Base-by-base conservation (phyloP, 2,888 invertebrate species). In the Macrosoma leucophasiata region DNA sequence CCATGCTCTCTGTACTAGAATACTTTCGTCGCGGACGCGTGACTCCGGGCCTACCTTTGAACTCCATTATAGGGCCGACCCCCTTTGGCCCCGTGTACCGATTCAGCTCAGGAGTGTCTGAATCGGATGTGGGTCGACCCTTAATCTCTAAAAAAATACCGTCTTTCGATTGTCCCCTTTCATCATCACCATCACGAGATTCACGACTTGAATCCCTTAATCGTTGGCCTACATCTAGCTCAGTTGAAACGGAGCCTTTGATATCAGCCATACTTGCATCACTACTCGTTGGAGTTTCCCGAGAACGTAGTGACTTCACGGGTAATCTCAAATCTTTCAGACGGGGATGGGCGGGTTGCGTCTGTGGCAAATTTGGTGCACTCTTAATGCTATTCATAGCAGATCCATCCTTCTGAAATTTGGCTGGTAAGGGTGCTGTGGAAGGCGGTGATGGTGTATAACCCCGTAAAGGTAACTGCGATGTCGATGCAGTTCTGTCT, bases 1-100 rank as follows among this genome's bases (percentile, higher is more conserved):
- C 93, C 89, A 94, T 93, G 67, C 93, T 93, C 72, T 94, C 94
- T 15, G 93, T 93, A 57, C 94, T 94, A 4, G 91, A 91, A 68
- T 90, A 92, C 49, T 84, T 84, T 46, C 89, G 79, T 41, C 90
- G 81, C 48, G 88, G 81, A 44, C 79, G 84, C 44, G 72, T 60
- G 45, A 76, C 69, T 46, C 73, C 62, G 46, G 86, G 87, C 69
- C 89, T 85, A 50, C 88, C 86, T 69, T 90, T 90, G 69, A 89
- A 89, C 59, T 84, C 85, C 72, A 84, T 78, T 81, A 84, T 82
- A 72, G 85, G 85, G 71, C 85, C 84, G 77, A 85, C 84, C 81
- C 81, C 85, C 81, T 78, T 85, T 59, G 75, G 84, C 77, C 74
- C 84, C 61, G 75, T 66, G 44, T 81, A 85, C 72, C 86, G 85